Evolutionary conservation across 2,113 vertebrate species (phyloP).

Genomic region (Donacobius atricapilla): DNA sequence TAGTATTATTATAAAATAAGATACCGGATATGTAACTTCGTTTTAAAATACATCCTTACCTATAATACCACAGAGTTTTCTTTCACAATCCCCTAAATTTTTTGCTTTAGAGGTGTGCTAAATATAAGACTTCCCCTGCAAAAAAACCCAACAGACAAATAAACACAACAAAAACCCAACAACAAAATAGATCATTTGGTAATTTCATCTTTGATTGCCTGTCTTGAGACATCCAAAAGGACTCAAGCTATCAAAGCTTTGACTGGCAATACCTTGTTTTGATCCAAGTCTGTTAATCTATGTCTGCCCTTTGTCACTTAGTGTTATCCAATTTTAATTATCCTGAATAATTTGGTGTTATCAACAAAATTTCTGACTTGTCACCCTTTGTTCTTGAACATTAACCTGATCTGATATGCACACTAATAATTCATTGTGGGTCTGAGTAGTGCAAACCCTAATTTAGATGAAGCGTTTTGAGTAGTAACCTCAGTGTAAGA

Average conservation of each 20-base stretch:
- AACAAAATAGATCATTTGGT: background rate
- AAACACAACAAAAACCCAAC: background rate
- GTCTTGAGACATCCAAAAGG: background rate
- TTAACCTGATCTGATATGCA: background rate
- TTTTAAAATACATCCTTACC: background rate
- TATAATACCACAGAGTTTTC: background rate
- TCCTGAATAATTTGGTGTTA: background rate
- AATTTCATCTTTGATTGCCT: background rate
- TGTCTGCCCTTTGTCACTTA: background rate
- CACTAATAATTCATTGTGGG: background rate
- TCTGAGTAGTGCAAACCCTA: background rate
- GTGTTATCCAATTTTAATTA: background rate
- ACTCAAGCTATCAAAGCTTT: background rate
- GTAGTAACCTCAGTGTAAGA: background rate
- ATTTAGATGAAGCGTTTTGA: background rate
- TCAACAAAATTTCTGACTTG: background rate
- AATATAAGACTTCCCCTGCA: background rate
- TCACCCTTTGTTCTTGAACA: background rate
- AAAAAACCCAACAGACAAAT: background rate
- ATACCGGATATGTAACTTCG: background rate
- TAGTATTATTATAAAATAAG: background rate
- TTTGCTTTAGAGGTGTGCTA: background rate
- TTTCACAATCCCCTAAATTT: background rate
- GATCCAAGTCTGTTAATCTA: background rate
- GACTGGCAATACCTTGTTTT: background rate